Evolutionary conservation across 2,888 invertebrate genomes (phyloP).

Genomic region (Tenodera sinensis): DNA sequence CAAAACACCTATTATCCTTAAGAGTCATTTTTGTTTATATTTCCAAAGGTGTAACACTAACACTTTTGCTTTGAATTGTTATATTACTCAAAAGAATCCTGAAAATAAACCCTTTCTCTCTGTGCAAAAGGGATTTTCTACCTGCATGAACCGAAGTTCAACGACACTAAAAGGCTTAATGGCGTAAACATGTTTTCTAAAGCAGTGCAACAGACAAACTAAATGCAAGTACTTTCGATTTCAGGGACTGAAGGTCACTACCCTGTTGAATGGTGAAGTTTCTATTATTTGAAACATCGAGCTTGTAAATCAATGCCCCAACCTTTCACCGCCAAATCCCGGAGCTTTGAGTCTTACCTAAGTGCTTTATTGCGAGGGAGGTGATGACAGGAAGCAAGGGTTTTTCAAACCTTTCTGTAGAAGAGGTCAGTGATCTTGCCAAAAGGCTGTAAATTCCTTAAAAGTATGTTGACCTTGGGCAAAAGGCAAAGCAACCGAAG

Average conservation of each 20-base stretch:
- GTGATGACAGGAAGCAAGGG: not conserved
- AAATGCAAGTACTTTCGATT: not conserved
- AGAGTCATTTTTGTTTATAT: too few species aligned
- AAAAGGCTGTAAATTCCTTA: not conserved
- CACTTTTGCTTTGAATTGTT: too few species aligned
- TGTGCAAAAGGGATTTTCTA: not conserved
- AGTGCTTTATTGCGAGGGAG: not conserved
- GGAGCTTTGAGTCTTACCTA: not conserved
- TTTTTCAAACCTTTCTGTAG: not conserved
- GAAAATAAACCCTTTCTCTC: not conserved
- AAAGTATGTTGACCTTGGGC: not conserved
- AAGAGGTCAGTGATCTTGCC: not conserved
- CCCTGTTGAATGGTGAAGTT: not conserved
- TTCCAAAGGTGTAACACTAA: too few species aligned
- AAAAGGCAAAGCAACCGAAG: not conserved
- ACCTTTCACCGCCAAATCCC: not conserved
- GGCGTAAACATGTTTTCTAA: not conserved
- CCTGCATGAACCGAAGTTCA: not conserved
- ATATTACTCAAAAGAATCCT: not conserved
- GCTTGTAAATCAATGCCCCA: not conserved
- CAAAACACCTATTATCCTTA: too few species aligned
- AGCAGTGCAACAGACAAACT: not conserved
- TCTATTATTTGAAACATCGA: not conserved
- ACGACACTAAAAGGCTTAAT: not conserved
- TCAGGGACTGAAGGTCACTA: not conserved